Evolutionary conservation across 2,113 vertebrate species (phyloP).

Genomic region (Condylura cristata): DNA sequence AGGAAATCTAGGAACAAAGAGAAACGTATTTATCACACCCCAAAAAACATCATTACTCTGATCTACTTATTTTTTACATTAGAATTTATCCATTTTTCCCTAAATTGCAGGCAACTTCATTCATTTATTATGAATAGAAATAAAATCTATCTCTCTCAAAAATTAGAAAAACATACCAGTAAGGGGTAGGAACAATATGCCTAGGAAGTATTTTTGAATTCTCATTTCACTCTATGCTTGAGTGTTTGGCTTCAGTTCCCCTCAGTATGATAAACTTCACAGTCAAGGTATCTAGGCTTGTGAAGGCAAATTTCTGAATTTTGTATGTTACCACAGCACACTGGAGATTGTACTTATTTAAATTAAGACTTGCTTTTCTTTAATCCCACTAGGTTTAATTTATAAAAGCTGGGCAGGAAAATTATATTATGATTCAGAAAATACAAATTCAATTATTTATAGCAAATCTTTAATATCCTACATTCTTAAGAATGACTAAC

Average conservation of each 20-base stretch:
- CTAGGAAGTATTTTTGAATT: background rate
- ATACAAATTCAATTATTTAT: slow-evolving; percentile 6
- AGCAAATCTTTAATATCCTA: background rate
- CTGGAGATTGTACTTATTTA: background rate
- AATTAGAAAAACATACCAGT: background rate
- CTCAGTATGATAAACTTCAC: background rate
- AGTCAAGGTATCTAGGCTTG: background rate
- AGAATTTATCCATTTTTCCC: slow-evolving; percentile 5
- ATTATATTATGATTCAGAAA: slow-evolving; percentile 16
- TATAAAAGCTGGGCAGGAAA: background rate
- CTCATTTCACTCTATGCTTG: background rate
- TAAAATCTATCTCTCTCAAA: background rate
- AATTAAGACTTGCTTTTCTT: slow-evolving; percentile 31
- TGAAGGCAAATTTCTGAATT: background rate
- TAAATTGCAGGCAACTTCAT: background rate
- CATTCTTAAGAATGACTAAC: slow-evolving; percentile 40
- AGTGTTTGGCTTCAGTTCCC: background rate
- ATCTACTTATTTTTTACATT: slow-evolving; percentile 52
- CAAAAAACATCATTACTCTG: slow-evolving; percentile 42
- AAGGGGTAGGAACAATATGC: background rate
- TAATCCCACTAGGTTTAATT: background rate
- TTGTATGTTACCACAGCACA: background rate
- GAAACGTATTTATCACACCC: slow-evolving; percentile 55
- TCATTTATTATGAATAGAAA: slow-evolving; percentile 34
- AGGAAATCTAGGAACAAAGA: slow-evolving; percentile 70